These are phyloP conservation scores for Scrobipalpa atriplicella DNA, from an alignment of 2,888 invertebrate species.

Conservation along the genomic window DNA sequence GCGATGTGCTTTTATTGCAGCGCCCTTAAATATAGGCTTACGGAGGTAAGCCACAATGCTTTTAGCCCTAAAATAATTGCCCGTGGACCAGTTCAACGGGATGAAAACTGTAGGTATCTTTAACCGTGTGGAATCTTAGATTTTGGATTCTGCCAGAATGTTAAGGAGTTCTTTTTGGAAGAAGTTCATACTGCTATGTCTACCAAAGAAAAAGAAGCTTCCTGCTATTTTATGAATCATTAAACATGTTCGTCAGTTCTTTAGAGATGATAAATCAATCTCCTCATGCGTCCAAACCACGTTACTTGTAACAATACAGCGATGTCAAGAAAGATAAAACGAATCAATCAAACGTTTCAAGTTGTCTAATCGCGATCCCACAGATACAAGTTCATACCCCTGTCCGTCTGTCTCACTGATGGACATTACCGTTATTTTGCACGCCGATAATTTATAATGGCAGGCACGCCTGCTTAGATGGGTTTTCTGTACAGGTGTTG, in stretches of 20 bases:
- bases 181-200: too few species aligned
- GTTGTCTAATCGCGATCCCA: constrained; percentile 22
- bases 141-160: constrained; percentile 18
- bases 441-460: constrained; percentile 14
- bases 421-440: constrained; percentile 26
- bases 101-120: constrained; percentile 24
- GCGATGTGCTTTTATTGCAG: constrained; percentile 80
- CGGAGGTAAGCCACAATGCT: constrained; percentile 65
- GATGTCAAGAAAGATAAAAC: constrained; percentile 25
- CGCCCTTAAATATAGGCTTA: constrained; percentile 79
- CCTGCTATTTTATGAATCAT: background rate
- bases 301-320: constrained; percentile 7
- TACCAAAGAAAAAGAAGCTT: too few species aligned
- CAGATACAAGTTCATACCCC: constrained; percentile 21
- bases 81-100: constrained; percentile 53
- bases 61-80: constrained; percentile 68
- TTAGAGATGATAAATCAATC: constrained; percentile 12
- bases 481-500: background rate
- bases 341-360: constrained; percentile 15
- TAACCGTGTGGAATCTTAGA: constrained; percentile 13
- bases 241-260: background rate
- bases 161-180: too few species aligned
- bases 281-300: background rate
- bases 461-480: background rate
- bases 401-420: constrained; percentile 11